Conservation (phyloP, 2,888 invertebrate species). For the Drosophila basisetae region DNA sequence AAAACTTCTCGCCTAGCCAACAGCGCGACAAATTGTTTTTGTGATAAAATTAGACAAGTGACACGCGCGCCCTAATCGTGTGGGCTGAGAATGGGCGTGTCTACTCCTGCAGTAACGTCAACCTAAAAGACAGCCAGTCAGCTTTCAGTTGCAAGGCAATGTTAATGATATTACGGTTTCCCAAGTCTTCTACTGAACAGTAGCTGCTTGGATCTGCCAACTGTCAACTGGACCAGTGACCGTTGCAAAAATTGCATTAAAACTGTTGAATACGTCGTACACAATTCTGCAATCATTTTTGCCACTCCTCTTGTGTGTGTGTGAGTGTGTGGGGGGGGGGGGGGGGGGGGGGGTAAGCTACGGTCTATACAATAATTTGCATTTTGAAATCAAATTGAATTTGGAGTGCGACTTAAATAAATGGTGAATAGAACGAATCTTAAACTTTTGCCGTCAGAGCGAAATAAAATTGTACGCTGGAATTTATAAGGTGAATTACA, state of each 20-base stretch:
- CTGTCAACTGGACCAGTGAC: slow-evolving; percentile 45
- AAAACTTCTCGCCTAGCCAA: slow-evolving; percentile 57
- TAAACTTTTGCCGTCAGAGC: slow-evolving; percentile 53
- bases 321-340: no score
- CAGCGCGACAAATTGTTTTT: slow-evolving; percentile 80
- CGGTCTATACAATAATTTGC: slow-evolving; percentile 24
- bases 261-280: slow-evolving; percentile 38
- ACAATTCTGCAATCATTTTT: slow-evolving; percentile 28
- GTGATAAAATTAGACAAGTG: slow-evolving; percentile 77
- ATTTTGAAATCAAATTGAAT: slow-evolving; percentile 66
- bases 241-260: slow-evolving; percentile 64
- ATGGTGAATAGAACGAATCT: slow-evolving; percentile 69
- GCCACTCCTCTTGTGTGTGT: no score
- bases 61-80: slow-evolving; percentile 71
- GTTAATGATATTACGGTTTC: slow-evolving; percentile 65
- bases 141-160: slow-evolving; percentile 40
- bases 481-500: slow-evolving; percentile 29
- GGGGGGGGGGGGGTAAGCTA: background rate
- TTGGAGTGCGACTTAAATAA: slow-evolving; percentile 72
- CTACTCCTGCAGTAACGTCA: slow-evolving; percentile 23
- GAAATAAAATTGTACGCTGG: slow-evolving; percentile 63
- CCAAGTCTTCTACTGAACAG: slow-evolving; percentile 6
- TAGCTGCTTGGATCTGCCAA: slow-evolving; percentile 11
- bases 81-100: slow-evolving; percentile 40
- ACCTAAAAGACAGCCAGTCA: slow-evolving; percentile 58